Percentiles rank a stretch among this genome's conserved stretches.
Evolutionary conservation across 2,113 vertebrate species (phyloP).

Genomic region (Pampusana beccarii): DNA sequence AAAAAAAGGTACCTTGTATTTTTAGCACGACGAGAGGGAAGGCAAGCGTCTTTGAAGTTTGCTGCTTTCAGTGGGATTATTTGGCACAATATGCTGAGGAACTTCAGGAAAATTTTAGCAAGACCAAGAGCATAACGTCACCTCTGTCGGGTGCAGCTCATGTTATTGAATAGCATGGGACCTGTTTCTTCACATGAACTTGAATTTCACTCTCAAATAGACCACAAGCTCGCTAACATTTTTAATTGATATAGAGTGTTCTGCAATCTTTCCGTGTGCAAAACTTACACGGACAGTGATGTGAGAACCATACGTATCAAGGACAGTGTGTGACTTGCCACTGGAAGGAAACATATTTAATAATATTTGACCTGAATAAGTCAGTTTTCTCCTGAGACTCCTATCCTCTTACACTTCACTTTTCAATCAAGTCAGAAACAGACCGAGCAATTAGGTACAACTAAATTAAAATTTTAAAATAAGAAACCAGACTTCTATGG

Average conservation of each 20-base stretch:
- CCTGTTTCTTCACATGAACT: not conserved
- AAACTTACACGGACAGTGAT: fast-evolving
- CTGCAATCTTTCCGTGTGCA: not conserved
- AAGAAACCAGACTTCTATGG: not conserved
- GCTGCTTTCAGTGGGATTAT: not conserved
- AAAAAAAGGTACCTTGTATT: not conserved
- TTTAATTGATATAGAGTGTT: not conserved
- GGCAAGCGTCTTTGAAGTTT: not conserved
- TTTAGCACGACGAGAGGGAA: not conserved
- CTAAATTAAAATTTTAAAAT: not conserved
- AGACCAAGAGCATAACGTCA: not conserved
- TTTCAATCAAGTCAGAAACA: not conserved
- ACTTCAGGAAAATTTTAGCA: not conserved
- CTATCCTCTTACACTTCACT: not conserved
- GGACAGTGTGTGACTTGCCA: not conserved
- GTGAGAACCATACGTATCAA: not conserved
- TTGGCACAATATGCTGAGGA: not conserved
- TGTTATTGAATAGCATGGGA: not conserved
- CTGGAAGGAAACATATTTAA: not conserved
- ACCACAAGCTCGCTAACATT: not conserved
- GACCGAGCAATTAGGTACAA: not conserved
- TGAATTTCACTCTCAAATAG: not conserved
- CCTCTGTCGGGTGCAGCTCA: not conserved
- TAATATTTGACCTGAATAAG: not conserved
- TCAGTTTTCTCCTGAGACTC: not conserved